phyloP scores from a whole-genome alignment of 2,797 vertebrate genomes.

The Anniella stebbinsi region DNA sequence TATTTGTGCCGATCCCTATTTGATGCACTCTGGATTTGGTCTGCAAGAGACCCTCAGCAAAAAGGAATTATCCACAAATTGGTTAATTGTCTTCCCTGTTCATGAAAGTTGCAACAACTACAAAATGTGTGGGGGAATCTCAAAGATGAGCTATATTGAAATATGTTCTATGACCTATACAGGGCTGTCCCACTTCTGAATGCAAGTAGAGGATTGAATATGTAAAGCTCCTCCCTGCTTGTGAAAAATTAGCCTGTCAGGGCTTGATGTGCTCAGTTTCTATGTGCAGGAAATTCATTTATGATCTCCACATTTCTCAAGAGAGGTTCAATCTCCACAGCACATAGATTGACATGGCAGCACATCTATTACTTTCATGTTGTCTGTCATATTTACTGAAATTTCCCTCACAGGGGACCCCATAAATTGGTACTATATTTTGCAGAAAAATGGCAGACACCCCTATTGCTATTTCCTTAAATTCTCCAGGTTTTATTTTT shows the following conservation, averaged over 20 bases:
- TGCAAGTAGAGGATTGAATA: background rate
- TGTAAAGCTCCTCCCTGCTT: background rate
- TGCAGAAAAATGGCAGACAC: background rate
- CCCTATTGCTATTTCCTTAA: background rate
- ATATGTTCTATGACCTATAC: background rate
- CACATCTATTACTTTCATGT: background rate
- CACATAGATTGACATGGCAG: background rate
- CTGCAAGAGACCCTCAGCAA: background rate
- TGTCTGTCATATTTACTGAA: slow-evolving; percentile 11
- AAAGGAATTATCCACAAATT: background rate
- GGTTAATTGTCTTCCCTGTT: background rate
- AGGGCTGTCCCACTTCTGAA: background rate
- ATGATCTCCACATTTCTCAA: background rate
- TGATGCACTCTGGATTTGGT: too few species aligned
- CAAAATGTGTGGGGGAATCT: background rate
- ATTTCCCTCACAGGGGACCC: background rate
- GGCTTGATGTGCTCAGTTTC: background rate
- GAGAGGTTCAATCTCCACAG: background rate
- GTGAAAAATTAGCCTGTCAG: background rate
- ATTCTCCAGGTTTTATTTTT: slow-evolving; percentile 26
- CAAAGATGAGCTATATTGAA: background rate
- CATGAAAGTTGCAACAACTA: background rate
- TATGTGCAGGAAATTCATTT: background rate
- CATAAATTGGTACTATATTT: rapidly evolving
- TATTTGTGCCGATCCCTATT: too few species aligned